phyloP scores from a whole-genome alignment of 1,140 invertebrate species.

The Aphidius ervi region DNA sequence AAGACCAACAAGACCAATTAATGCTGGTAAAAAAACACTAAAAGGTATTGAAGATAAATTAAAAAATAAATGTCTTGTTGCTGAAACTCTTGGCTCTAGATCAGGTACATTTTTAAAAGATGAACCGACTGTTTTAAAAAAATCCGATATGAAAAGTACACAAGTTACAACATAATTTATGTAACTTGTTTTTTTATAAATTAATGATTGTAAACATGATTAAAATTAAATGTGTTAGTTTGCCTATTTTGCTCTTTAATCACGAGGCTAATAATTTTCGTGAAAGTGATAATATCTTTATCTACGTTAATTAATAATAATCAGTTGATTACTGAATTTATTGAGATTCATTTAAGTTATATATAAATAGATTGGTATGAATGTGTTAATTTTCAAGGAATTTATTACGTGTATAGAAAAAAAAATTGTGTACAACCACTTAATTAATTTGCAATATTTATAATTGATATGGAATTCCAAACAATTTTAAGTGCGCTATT shows the following conservation, averaged over 20 bases:
- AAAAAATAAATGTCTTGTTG: slow-evolving; percentile 41
- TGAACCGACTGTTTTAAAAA: slow-evolving; percentile 59
- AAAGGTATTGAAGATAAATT: slow-evolving; percentile 36
- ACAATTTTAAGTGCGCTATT: background rate
- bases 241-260: background rate
- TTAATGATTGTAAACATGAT: background rate
- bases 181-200: background rate
- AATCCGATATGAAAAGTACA: slow-evolving; percentile 46
- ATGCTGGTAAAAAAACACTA: slow-evolving; percentile 23
- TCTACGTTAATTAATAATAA: slow-evolving; percentile 24
- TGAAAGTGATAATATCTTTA: slow-evolving; percentile 34
- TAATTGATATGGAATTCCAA: slow-evolving; percentile 4
- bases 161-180: slow-evolving; percentile 40
- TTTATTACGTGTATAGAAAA: slow-evolving; percentile 27
- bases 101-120: slow-evolving; percentile 72
- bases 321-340: slow-evolving; percentile 27
- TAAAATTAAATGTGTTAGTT: too few relatives aligned
- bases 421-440: slow-evolving; percentile 16
- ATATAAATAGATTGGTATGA: background rate
- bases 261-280: slow-evolving; percentile 15
- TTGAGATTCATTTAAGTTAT: slow-evolving; percentile 15
- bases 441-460: slow-evolving; percentile 6
- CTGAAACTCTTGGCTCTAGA: slow-evolving; percentile 48
- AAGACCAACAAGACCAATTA: slow-evolving; percentile 29
- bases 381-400: slow-evolving; percentile 18